Evolutionary conservation across 2,888 invertebrate species (phyloP), one percentile per base, ranked within the genome.

Genomic region (Pterostichus niger): DNA sequence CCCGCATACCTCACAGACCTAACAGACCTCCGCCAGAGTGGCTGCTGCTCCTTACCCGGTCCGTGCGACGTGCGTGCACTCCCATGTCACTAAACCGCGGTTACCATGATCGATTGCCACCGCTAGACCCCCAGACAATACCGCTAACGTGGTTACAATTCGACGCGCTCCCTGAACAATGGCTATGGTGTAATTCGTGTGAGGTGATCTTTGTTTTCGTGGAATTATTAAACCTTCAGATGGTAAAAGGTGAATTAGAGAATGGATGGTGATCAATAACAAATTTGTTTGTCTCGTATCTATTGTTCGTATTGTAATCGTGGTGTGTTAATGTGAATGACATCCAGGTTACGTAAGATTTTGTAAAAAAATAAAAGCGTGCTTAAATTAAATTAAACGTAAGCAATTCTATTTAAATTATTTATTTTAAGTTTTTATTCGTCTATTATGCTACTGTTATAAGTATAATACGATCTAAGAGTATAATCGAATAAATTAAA

Each of bases 111-210:
- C 11, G 59, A 59, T 59, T 10, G 17, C 59, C 56, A 10, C 15
- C 15, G 56, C 15, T 4, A 17, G 9, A 10, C 9, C 56, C 56
- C 59, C 11, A 59, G 59, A 59, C 59, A 59, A 59, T 59, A 31
- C 59, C 59, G 24, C 59, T 49, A 49, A 4, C 31, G 59, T 11
- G 31, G 59, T 59, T 59, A 59, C 59, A 31, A 59, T 59, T 59
- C 59, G 59, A 59, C 59, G 59, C 31, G 31, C 59, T 31, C 59
- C 59, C 59, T 10, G 59, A 31, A 59, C 59, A 59, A 59, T 59
- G 59, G n/a, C 59, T 24, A 4, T 11, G 24, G 49, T 49, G 49
- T 49, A 49, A 49, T 49, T 49, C 49, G 49, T 49, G n/a, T 5
- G 49, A 49, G 49, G 49, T 49, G 49, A 49, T 49, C 49, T 49